These are phyloP conservation scores for Megaceryle torquata DNA, from an alignment of 2,113 vertebrate species.

Conservation along the genomic window DNA sequence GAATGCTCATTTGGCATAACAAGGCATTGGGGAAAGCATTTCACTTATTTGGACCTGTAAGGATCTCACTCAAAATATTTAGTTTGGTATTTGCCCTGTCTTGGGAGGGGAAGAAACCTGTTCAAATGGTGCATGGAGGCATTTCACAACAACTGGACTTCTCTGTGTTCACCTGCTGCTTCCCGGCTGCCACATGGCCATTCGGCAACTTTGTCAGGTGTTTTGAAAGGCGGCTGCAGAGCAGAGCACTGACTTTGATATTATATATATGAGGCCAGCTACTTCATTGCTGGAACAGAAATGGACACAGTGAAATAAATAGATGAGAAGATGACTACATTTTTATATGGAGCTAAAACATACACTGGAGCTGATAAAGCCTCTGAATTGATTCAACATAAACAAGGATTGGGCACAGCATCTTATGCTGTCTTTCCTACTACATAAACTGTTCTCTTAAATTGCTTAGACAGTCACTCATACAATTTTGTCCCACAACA, in stretches of 20 bases:
- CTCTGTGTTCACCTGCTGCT: conserved; percentile 15
- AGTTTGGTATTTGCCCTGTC: background rate
- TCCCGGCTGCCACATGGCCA: background rate
- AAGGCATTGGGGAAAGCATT: background rate
- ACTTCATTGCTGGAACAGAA: background rate
- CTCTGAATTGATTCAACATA: background rate
- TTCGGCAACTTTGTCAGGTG: background rate
- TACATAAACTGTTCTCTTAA: background rate
- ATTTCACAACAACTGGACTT: background rate
- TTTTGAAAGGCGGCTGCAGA: background rate
- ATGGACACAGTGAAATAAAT: background rate
- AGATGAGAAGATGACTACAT: background rate
- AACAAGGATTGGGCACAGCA: background rate
- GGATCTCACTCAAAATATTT: background rate
- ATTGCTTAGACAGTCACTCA: fast-evolving
- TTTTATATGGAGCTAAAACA: background rate
- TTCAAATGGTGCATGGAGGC: background rate
- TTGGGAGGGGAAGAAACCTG: background rate
- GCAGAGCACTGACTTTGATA: background rate
- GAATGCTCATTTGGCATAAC: background rate
- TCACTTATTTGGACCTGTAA: background rate
- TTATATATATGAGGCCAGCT: background rate
- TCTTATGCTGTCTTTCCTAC: background rate
- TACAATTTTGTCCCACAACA: background rate
- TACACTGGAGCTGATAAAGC: background rate